Evolutionary conservation across 2,113 vertebrate genomes (phyloP).

Genomic region (Eubucco bourcierii): DNA sequence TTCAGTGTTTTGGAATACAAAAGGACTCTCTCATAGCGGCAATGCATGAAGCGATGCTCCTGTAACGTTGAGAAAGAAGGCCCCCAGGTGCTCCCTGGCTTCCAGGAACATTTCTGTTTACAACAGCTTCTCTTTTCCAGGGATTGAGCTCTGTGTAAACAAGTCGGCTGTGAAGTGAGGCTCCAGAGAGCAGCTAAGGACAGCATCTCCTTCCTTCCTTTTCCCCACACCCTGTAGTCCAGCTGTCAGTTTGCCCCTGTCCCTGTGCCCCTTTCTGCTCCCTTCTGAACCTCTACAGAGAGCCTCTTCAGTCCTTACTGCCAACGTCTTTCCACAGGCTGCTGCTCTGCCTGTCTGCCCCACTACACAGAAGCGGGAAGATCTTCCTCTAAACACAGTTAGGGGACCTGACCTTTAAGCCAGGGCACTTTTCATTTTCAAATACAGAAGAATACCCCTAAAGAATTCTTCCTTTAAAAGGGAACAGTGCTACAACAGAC

Average conservation of each 20-base stretch:
- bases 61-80: background rate
- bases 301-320: fast-evolving
- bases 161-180: fast-evolving
- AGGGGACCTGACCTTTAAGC: background rate
- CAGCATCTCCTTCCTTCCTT: background rate
- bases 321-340: fast-evolving
- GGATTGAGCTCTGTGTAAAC: background rate
- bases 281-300: background rate
- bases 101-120: background rate
- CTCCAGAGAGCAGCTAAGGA: background rate
- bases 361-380: fast-evolving
- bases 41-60: background rate
- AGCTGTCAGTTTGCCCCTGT: fast-evolving
- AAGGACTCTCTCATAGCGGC: background rate
- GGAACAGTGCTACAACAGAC: background rate
- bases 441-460: background rate
- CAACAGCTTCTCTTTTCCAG: background rate
- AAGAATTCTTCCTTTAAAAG: background rate
- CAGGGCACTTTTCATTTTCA: fast-evolving
- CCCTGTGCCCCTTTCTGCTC: background rate
- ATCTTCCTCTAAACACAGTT: background rate
- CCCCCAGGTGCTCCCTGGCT: slow-evolving; percentile 14
- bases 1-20: background rate
- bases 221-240: background rate
- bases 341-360: fast-evolving